Evolutionary conservation across 2,888 invertebrate genomes (phyloP), one percentile per base, ranked within the genome.

Genomic region (Celastrina argiolus): DNA sequence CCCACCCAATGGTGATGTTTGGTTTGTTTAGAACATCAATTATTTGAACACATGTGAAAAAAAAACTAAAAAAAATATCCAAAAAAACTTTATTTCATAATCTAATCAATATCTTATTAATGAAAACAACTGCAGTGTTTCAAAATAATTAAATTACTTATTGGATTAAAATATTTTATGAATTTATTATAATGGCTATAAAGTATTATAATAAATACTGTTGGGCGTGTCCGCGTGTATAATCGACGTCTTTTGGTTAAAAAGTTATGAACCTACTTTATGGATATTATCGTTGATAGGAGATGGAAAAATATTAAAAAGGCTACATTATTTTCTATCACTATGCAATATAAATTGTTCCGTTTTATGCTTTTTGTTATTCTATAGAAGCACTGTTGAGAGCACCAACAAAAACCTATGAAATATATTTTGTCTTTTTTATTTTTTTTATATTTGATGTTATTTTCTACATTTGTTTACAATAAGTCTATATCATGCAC

Each of bases 381-480:
- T 36, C 61, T 39, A 61, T 61, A 39, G 61, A 61, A 61, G 61
- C 61, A 61, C 39, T 61, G 36, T 39, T 36, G n/a, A 36, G 28
- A 59, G 59, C 58, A 34, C 45, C 18, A 59, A 36, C 34, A 12
- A 61, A 67, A 59, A 45, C 64, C 26, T 59, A 67, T 58, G 42
- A 36, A 34, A 26, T 28, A 39, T 65, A 10, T 61, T 31, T 58
- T 58, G n/a, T n/a, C 6, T 16, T 58, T 58, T 58, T 16, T 58
- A 34, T 58, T 56, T 56, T 56, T 31, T 18, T 2, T 34, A 18
- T 39, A 36, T 1, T 51, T 14, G 22, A 51, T 26, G 45, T 59
- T 42, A 56, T 14, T 63, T 51, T 41, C 28, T 16, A 65, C 64
- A 69, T 83, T 87, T 87, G 87, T 88, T 88, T 86, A 87, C 87